Conservation (phyloP, 2,888 invertebrate genomes). For the Cecidostiba fungosa region DNA sequence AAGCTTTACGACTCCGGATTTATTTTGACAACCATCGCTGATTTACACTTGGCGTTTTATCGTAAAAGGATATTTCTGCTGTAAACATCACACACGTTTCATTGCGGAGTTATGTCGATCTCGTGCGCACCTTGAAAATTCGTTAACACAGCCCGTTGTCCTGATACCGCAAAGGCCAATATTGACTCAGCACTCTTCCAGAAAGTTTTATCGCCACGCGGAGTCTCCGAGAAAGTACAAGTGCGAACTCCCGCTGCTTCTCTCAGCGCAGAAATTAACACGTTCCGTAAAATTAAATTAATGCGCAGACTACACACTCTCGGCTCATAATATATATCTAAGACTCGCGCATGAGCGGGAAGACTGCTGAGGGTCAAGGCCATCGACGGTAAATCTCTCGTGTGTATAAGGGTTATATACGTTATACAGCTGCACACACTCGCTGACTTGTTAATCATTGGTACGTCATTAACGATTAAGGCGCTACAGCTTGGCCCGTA, state of each 20-base stretch:
- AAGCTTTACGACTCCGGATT: not conserved
- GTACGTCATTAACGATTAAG: slow-evolving; percentile 42
- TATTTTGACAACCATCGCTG: not conserved
- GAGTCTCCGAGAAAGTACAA: slow-evolving; percentile 46
- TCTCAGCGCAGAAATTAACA: slow-evolving; percentile 22
- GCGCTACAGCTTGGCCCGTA: not conserved
- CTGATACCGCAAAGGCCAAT: not conserved
- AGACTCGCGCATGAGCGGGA: not conserved
- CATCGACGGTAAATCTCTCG: not conserved
- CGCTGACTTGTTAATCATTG: slow-evolving; percentile 37
- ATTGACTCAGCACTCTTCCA: not conserved
- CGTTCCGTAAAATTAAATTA: slow-evolving; percentile 44
- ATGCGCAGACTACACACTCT: not conserved
- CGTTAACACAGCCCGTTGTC: not conserved
- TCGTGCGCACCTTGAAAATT: no score
- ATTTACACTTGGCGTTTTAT: no score
- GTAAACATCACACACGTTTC: no score
- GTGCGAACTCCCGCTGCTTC: slow-evolving; percentile 23
- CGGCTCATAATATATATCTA: not conserved
- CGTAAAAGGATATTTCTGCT: no score
- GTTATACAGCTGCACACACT: not conserved
- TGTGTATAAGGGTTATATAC: not conserved
- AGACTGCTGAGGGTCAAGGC: not conserved
- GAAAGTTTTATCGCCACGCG: slow-evolving; percentile 16
- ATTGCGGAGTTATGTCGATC: no score